Evolutionary conservation across 23 tunicate genomes (phyloP), one percentile per base, ranked within the genome.

Genomic region (Ciona savignyi): DNA sequence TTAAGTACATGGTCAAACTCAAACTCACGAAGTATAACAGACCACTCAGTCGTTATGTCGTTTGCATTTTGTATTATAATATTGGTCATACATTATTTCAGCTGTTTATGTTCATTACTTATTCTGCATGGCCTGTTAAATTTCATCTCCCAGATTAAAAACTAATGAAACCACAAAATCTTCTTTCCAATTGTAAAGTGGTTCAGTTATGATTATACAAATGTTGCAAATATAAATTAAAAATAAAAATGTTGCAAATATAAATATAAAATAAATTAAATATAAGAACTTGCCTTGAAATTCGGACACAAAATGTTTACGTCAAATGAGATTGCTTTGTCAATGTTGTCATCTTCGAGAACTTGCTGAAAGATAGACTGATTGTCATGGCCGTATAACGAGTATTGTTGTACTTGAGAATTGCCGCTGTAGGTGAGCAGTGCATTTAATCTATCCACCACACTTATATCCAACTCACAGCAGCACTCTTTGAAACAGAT

Each of bases 401-500:
- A 42, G 15, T 42, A 42, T 42, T 42, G 56, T 6, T 42, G 11
- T 42, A 42, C 56, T 15, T 9, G 15, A 9, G 11, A 9, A 9
- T 6, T 42, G 15, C 56, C 56, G 15, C 15, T 42, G 15, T 42
- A 42, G 33, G 65, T 75, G 22, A 82, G 26, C 1, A 88, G 31
- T 4, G 70, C 34, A 32, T 67, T 35, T 11, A 88, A 30, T 73
- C 96, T 49, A 35, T 88, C 86, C 21, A 88, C 72, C 26, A 88
- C 82, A 72, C 87, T 88, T 20, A 88, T 72, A 34, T 88, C 96
- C 35, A 82, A 76, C 33, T 81, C 86, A 19, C 81, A 67, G 32
- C 65, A 71, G 74, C 82, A 75, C 35, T 79, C 86, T 30, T 74
- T 51, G 74, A 21, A 28, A 30, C 4, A 6, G 29, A 11, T 29